These are phyloP conservation scores for Anoncus sp. DNA, from an alignment of 2,888 invertebrate genomes.

Conservation along the genomic window DNA sequence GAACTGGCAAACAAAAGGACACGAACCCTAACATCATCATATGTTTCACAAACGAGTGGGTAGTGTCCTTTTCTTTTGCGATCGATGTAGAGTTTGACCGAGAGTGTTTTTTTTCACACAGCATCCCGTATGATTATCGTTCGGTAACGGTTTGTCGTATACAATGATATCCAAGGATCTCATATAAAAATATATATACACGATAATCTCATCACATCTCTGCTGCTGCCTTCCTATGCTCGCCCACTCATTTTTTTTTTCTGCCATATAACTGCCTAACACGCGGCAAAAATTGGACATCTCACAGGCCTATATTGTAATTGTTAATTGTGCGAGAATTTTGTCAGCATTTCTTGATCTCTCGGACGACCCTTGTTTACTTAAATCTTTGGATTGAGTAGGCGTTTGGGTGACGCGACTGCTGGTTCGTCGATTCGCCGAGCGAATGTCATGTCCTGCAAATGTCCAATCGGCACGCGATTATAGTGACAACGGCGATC, in stretches of 20 bases:
- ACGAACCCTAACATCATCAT: not conserved
- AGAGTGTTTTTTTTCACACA: not conserved
- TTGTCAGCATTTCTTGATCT: not conserved
- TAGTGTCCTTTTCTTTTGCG: not conserved
- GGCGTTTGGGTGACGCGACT: constrained; percentile 19
- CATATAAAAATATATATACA: not conserved
- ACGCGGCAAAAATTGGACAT: constrained; percentile 11
- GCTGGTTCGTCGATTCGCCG: constrained; percentile 9
- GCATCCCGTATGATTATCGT: constrained; percentile 4
- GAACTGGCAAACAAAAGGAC: not conserved
- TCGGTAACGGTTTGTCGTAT: constrained; percentile 15
- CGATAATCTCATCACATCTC: not conserved
- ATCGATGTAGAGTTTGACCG: not conserved
- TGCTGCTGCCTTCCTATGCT: not conserved
- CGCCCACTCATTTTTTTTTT: not conserved
- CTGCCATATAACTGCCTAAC: not conserved
- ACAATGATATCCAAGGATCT: constrained; percentile 23
- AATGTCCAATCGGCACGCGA: constrained; percentile 31
- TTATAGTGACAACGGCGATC: constrained; percentile 9
- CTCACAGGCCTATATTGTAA: constrained; percentile 9
- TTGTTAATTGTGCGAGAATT: constrained; percentile 10
- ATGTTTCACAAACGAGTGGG: not conserved
- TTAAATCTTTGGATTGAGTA: constrained; percentile 5
- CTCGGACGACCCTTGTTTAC: constrained; percentile 2
- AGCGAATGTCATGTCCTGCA: constrained; percentile 4